Evolutionary conservation across 2,888 invertebrate genomes (phyloP).

Genomic region (Luffia ferchaultella): DNA sequence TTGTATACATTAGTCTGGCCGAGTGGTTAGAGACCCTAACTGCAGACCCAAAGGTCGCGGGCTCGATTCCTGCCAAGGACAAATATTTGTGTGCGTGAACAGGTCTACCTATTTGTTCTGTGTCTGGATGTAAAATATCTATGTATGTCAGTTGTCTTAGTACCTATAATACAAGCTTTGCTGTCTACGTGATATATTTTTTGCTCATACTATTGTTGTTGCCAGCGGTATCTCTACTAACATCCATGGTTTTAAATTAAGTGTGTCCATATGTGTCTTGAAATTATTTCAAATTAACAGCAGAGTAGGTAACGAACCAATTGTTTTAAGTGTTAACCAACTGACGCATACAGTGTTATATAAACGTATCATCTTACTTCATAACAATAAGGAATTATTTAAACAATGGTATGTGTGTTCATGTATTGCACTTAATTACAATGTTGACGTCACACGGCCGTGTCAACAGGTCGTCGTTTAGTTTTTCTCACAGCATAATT

Average conservation of each 20-base stretch:
- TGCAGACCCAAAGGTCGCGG: no score
- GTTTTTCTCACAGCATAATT: not conserved
- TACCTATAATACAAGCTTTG: not conserved
- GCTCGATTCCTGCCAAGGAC: no score
- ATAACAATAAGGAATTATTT: not conserved
- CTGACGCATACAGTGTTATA: not conserved
- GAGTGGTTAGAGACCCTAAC: no score
- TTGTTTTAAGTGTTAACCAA: not conserved
- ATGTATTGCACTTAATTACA: not conserved
- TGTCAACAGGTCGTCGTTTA: not conserved
- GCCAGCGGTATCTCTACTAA: not conserved
- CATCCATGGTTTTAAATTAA: not conserved
- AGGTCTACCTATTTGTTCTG: no score
- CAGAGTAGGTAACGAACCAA: not conserved
- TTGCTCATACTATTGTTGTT: not conserved
- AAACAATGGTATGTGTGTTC: not conserved
- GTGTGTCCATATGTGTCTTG: not conserved
- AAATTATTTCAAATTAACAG: not conserved
- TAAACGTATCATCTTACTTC: not conserved
- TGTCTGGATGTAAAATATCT: no score
- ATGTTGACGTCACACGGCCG: not conserved
- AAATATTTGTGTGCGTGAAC: no score
- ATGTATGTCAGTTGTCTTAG: not conserved
- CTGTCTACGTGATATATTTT: not conserved
- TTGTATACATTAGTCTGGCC: no score